Conservation (phyloP, 30 jellyfish, hydroid and myxozoan genomes). For the Aurelia coerulea region DNA sequence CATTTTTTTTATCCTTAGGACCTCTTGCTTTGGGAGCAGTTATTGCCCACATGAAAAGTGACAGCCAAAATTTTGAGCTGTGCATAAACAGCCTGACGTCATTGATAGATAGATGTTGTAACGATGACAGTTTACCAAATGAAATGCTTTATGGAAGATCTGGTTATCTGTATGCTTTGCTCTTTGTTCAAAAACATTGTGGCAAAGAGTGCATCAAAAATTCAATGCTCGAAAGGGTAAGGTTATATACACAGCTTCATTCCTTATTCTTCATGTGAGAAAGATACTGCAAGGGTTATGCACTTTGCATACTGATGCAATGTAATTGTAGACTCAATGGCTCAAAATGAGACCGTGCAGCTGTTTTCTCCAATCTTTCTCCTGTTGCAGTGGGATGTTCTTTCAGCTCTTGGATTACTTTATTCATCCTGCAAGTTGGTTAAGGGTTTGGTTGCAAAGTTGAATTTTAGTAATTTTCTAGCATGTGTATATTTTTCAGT, state of each 20-base stretch:
- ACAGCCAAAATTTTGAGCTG: neutral
- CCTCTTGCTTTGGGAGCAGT: slow-evolving; percentile 61
- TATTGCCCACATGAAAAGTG: slow-evolving; percentile 43
- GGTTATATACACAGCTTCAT: neutral
- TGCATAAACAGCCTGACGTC: slow-evolving; percentile 6
- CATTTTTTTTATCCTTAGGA: slow-evolving; percentile 20
- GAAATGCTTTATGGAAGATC: slow-evolving; percentile 89
- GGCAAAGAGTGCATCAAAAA: slow-evolving; percentile 17
- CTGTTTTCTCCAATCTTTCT: no score
- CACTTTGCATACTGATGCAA: no score
- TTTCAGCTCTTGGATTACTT: no score
- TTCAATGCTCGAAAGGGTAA: slow-evolving; percentile 37
- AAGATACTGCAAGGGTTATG: no score
- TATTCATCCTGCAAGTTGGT: no score
- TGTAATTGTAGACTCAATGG: no score
- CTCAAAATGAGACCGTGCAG: no score
- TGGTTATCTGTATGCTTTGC: slow-evolving; percentile 79
- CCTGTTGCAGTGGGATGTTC: no score
- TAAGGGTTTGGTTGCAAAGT: neutral
- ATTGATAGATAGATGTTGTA: slow-evolving; percentile 54
- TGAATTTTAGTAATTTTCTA: neutral
- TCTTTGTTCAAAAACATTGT: slow-evolving; percentile 49
- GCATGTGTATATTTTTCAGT: neutral
- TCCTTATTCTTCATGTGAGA: neutral
- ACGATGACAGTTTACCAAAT: slow-evolving; percentile 63